Evolutionary conservation across 2,888 invertebrate genomes (phyloP), one percentile per base, ranked within the genome.

Genomic region (Cantharis rustica): DNA sequence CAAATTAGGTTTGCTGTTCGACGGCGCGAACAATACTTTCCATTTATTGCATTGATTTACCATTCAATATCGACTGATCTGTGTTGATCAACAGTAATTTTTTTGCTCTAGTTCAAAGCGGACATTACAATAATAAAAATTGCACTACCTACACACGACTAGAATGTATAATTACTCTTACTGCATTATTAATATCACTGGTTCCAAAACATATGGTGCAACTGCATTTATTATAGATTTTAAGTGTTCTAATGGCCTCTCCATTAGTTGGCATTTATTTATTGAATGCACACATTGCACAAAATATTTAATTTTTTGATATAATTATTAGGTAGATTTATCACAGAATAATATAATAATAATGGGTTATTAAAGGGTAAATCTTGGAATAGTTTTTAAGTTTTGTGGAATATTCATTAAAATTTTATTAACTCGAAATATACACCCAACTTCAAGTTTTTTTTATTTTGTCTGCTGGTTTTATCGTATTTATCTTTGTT

Each of bases 91-190:
- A n/a, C n/a, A 31, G 31, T 31, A 31, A 47, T 47, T n/a, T 47
- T 47, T 47, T 47, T 47, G 47, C n/a, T 47, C 47, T 47, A 47
- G n/a, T 47, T 47, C 64, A 72, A 47, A 68, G 69, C 72, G 75
- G 72, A 68, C 61, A 72, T 62, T 69, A 70, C 61, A 72, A 68
- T 72, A 76, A 72, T 72, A 75, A 76, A 64, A 72, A 71, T 63
- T 23, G 63, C 63, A 71, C 23, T 61, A 71, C 71, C 70, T 16
- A 70, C 27, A 77, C 77, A 75, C 75, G 75, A 69, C 27, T 70
- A 16, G 77, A 75, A 77, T 77, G 23, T 74, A 69, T 75, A 73
- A 77, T 76, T 77, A 72, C 64, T 63, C 69, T 27, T 64, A 76
- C 75, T 75, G 71, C 66, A 71, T 71, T 75, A 75, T 71, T 76